Evolutionary conservation across 2,888 invertebrate species (phyloP).

Genomic region (Torymus tubicola): DNA sequence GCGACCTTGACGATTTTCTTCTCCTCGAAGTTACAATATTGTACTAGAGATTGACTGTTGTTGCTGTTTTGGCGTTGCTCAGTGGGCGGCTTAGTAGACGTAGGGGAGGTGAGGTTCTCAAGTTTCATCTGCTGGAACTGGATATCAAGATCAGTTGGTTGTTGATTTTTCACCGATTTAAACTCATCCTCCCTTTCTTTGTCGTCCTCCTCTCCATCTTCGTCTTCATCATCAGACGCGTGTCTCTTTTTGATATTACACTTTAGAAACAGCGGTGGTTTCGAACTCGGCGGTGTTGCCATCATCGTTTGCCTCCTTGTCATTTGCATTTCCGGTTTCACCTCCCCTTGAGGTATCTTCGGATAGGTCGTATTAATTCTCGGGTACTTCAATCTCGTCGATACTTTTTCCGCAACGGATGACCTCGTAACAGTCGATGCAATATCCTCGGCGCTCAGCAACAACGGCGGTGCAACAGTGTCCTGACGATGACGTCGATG

Average conservation of each 20-base stretch:
- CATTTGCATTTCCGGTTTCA: slow-evolving; percentile 55
- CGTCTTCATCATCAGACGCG: slow-evolving; percentile 35
- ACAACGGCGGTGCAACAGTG: slow-evolving; percentile 12
- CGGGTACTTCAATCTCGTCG: slow-evolving; percentile 68
- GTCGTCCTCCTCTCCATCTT: slow-evolving; percentile 21
- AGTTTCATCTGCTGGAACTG: slow-evolving; percentile 68
- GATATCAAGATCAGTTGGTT: slow-evolving; percentile 71
- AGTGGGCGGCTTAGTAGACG: background rate
- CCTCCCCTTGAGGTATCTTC: slow-evolving; percentile 59
- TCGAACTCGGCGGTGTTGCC: slow-evolving; percentile 65
- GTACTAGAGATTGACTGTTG: slow-evolving; percentile 66
- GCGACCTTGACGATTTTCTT: slow-evolving; percentile 72
- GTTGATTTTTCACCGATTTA: background rate
- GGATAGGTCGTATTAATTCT: slow-evolving; percentile 67
- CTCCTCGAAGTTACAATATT: slow-evolving; percentile 73
- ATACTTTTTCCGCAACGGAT: slow-evolving; percentile 50
- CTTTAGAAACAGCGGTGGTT: slow-evolving; percentile 69
- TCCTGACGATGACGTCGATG: slow-evolving; percentile 67
- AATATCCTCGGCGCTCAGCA: slow-evolving; percentile 46
- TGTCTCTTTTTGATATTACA: slow-evolving; percentile 63
- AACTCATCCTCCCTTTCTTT: background rate
- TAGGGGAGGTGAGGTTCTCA: slow-evolving; percentile 58
- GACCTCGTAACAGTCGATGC: background rate
- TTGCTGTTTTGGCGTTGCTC: slow-evolving; percentile 48
- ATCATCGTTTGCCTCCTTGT: slow-evolving; percentile 31